Percentiles rank a stretch among this genome's conserved stretches.
These are phyloP conservation scores for Euura lappo DNA, from an alignment of 1,140 invertebrate genomes.

Conservation along the genomic window DNA sequence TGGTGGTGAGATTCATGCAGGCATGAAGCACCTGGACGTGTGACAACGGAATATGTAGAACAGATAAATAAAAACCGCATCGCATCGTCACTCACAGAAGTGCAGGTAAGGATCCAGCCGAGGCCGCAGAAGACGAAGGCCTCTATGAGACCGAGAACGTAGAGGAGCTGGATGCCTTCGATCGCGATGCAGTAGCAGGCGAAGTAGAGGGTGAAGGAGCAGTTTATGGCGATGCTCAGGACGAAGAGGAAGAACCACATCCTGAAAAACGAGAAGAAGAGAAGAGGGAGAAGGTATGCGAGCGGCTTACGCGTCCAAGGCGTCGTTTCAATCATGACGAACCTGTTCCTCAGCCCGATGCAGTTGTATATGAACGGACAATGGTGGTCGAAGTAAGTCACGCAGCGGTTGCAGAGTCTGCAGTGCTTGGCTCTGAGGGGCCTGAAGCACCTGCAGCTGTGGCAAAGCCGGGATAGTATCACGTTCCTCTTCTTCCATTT, in stretches of 20 bases:
- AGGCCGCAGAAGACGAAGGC: constrained; percentile 83
- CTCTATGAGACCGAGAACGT: constrained; percentile 81
- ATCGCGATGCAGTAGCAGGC: constrained; percentile 85
- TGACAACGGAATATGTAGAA: not conserved
- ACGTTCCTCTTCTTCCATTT: constrained; percentile 87
- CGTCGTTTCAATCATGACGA: not conserved
- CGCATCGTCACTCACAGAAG: constrained; percentile 73
- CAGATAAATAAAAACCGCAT: not conserved
- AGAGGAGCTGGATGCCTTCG: constrained; percentile 84
- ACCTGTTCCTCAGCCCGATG: constrained; percentile 82
- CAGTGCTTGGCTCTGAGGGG: constrained; percentile 91
- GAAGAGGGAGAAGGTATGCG: not conserved
- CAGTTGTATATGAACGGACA: constrained; percentile 96
- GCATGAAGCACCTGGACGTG: constrained; percentile 77
- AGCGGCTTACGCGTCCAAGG: no score
- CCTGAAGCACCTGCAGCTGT: constrained; percentile 86
- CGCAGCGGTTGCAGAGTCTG: constrained; percentile 89
- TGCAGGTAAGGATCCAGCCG: constrained; percentile 86
- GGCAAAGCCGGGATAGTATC: constrained; percentile 86
- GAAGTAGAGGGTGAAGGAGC: constrained; percentile 86
- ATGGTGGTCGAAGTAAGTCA: constrained; percentile 93
- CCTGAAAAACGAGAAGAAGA: constrained; percentile 55
- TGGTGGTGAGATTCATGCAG: constrained; percentile 91
- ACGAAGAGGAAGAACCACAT: constrained; percentile 94
- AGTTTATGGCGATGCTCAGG: constrained; percentile 84